These are phyloP conservation scores for Cheilosia vernalis DNA, from an alignment of 2,888 invertebrate species.

Conservation along the genomic window DNA sequence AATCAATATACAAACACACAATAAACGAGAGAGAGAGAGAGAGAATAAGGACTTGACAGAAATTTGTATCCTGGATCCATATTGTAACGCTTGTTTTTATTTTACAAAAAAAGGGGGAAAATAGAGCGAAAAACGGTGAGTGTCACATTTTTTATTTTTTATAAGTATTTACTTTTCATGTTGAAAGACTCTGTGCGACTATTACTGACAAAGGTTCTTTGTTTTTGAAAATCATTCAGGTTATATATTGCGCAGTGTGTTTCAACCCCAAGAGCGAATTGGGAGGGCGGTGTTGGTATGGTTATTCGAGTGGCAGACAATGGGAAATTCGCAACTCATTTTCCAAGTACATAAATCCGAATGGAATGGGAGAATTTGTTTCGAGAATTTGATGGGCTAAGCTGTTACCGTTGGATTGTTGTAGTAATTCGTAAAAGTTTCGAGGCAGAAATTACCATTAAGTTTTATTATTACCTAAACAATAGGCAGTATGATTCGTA, in stretches of 20 bases:
- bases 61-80: slow-evolving; percentile 33
- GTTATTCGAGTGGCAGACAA: slow-evolving; percentile 4
- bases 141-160: slow-evolving; percentile 14
- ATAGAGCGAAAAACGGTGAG: slow-evolving; percentile 62
- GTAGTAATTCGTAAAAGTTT: slow-evolving; percentile 3
- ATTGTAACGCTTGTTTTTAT: slow-evolving; percentile 32
- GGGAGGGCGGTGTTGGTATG: background rate
- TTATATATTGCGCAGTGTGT: slow-evolving; percentile 47
- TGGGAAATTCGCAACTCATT: slow-evolving; percentile 20
- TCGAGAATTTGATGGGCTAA: slow-evolving; percentile 12
- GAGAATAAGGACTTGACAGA: slow-evolving; percentile 12
- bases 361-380: slow-evolving; percentile 21
- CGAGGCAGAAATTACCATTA: slow-evolving; percentile 19
- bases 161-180: background rate
- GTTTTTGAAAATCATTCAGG: slow-evolving; percentile 42
- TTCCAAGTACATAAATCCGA: slow-evolving; percentile 22
- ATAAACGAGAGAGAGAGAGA: background rate
- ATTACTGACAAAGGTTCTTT: slow-evolving; percentile 42
- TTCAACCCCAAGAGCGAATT: background rate
- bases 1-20: background rate
- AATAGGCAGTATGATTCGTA: slow-evolving; percentile 3
- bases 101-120: slow-evolving; percentile 8
- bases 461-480: background rate
- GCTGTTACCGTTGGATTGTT: background rate
- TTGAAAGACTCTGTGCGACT: background rate